phyloP scores from a whole-genome alignment of 2,888 invertebrate genomes.

The Pyrrhia umbra region DNA sequence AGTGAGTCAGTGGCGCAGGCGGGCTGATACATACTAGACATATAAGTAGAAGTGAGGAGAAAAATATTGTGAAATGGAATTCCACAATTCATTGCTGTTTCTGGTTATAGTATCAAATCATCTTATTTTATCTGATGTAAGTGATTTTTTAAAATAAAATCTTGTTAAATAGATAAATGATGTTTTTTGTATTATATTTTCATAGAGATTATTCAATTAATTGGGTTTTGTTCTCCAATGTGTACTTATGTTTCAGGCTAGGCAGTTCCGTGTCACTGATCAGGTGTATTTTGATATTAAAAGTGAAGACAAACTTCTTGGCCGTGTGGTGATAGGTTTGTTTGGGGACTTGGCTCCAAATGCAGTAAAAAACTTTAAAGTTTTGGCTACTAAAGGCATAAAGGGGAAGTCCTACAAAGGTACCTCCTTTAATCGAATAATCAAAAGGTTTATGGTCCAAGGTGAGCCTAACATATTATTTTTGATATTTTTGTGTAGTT shows the following conservation, averaged over 20 bases:
- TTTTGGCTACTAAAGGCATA: slow-evolving; percentile 94
- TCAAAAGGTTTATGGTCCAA: slow-evolving; percentile 97
- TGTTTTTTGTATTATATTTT: neutral
- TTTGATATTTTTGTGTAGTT: neutral
- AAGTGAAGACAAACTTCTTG: slow-evolving; percentile 93
- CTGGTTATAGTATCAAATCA: slow-evolving; percentile 54
- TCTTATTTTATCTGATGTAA: slow-evolving; percentile 62
- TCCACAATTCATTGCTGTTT: slow-evolving; percentile 53
- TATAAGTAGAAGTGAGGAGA: slow-evolving; percentile 13
- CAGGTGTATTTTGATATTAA: slow-evolving; percentile 95
- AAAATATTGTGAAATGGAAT: slow-evolving; percentile 57
- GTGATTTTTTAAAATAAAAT: slow-evolving; percentile 34
- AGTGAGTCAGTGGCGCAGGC: slow-evolving; percentile 41
- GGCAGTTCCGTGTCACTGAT: slow-evolving; percentile 93
- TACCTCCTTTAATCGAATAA: slow-evolving; percentile 95
- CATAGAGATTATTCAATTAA: neutral
- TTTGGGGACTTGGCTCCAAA: slow-evolving; percentile 96
- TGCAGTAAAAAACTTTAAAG: slow-evolving; percentile 96
- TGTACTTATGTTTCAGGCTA: slow-evolving; percentile 82
- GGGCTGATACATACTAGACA: slow-evolving; percentile 34
- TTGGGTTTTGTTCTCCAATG: neutral
- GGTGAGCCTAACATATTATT: slow-evolving; percentile 86
- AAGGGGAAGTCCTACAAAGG: slow-evolving; percentile 94
- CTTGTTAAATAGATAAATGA: neutral
- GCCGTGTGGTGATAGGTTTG: slow-evolving; percentile 96